Conservation (phyloP, 2,888 invertebrate species). For the Tetanocera ferruginea region DNA sequence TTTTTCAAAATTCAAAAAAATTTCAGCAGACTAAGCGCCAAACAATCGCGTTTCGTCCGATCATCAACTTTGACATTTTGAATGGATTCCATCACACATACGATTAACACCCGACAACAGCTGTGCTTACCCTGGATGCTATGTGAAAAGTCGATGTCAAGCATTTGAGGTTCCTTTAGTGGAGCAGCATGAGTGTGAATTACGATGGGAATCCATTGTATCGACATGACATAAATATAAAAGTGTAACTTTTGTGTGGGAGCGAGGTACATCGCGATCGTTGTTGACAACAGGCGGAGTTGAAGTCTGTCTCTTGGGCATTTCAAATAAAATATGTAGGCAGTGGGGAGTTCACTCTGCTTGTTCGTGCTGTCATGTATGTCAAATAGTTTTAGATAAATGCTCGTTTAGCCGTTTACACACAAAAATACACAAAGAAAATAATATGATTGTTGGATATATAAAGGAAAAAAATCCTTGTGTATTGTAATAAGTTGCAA, state of each 20-base stretch:
- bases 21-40: not conserved
- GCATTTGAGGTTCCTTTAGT: not conserved
- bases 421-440: constrained; percentile 3
- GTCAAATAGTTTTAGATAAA: constrained; percentile 40
- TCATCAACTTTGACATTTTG: constrained; percentile 16
- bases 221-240: constrained; percentile 33
- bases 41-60: not conserved
- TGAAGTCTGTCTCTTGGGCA: constrained; percentile 1
- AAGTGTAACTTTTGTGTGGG: not conserved
- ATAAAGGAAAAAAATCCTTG: too few species aligned
- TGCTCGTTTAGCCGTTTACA: constrained; percentile 15
- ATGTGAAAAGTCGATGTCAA: not conserved
- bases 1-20: not conserved
- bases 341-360: not conserved
- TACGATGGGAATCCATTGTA: constrained; percentile 25
- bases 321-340: constrained; percentile 18
- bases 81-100: constrained; percentile 17
- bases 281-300: not conserved
- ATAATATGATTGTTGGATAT: too few species aligned
- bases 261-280: not conserved
- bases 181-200: not conserved
- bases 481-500: too few species aligned
- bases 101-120: not conserved
- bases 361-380: constrained; percentile 16
- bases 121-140: not conserved